A percentile compares a stretch with the other conserved stretches of the same genome.
Conservation (phyloP, 1,140 invertebrate genomes). For the Geopemphigus sp. region DNA sequence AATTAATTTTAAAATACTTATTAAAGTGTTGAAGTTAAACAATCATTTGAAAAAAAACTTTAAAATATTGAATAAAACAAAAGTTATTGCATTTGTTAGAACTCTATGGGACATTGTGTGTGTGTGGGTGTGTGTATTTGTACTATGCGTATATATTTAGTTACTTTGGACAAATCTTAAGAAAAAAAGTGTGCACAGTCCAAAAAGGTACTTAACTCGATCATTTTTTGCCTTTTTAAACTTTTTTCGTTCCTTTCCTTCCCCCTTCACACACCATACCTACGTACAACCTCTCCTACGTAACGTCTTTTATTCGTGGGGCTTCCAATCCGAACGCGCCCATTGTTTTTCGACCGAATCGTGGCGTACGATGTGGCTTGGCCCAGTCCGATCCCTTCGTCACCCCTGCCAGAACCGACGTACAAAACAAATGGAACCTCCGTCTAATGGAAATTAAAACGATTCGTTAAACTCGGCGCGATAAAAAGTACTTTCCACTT, state of each 20-base stretch:
- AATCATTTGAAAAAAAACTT: no score
- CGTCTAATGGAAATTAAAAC: conserved; percentile 47
- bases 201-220: conserved; percentile 26
- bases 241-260: conserved; percentile 2
- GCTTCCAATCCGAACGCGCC: not conserved
- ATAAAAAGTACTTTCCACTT: conserved; percentile 48
- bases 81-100: no score
- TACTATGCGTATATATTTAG: not conserved
- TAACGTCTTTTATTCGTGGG: not conserved
- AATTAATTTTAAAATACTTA: no score
- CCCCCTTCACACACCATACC: not conserved
- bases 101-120: no score
- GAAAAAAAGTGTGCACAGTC: not conserved
- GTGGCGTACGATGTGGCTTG: not conserved
- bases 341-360: conserved; percentile 13
- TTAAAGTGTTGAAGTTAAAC: no score
- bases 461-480: conserved; percentile 40
- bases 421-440: conserved; percentile 29
- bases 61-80: no score
- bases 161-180: not conserved
- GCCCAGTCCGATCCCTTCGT: not conserved
- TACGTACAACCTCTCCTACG: not conserved
- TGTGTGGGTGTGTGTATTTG: no score
- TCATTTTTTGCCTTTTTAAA: conserved; percentile 37
- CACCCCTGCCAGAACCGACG: not conserved